Evolutionary conservation across 2,888 invertebrate species (phyloP).

Genomic region (Agonopterix heracliana): DNA sequence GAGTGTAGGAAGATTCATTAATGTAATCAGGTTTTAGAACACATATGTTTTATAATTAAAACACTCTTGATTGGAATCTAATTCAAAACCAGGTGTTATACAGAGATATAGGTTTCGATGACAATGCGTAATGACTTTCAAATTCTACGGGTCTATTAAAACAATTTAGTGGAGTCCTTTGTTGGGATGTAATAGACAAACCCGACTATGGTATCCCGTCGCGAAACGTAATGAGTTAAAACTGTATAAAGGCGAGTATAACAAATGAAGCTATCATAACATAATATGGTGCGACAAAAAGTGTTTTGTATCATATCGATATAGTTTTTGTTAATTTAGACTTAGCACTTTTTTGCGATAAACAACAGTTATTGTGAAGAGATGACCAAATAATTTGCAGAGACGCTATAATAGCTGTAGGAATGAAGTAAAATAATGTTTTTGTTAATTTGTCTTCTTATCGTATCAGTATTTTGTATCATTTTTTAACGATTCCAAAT

Average conservation of each 20-base stretch:
- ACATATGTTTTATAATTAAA: conserved; percentile 39
- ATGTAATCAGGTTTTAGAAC: too few species aligned
- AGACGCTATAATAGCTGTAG: too few species aligned
- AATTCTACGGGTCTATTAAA: conserved; percentile 62
- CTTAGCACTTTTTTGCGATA: neutral
- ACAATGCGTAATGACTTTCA: conserved; percentile 63
- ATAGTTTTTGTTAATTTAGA: conserved; percentile 6
- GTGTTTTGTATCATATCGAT: neutral
- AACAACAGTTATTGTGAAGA: neutral
- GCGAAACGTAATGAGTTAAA: conserved; percentile 68
- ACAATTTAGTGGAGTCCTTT: conserved; percentile 67
- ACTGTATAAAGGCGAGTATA: conserved; percentile 42
- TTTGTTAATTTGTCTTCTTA: too few species aligned
- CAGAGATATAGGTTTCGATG: conserved; percentile 40
- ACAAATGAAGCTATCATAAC: conserved; percentile 71
- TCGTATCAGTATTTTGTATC: too few species aligned
- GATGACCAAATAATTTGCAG: too few species aligned
- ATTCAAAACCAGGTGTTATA: conserved; percentile 56
- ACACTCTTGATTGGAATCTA: conserved; percentile 53
- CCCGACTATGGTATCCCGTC: conserved; percentile 51
- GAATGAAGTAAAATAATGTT: too few species aligned
- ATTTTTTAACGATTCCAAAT: too few species aligned
- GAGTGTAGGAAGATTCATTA: too few species aligned
- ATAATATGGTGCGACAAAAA: conserved; percentile 49
- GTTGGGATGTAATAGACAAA: conserved; percentile 55